A percentile compares a stretch with the other conserved stretches of the same genome.
These are phyloP conservation scores for Mizuhopecten yessoensis DNA, from an alignment of 1,140 invertebrate genomes.

Conservation along the genomic window DNA sequence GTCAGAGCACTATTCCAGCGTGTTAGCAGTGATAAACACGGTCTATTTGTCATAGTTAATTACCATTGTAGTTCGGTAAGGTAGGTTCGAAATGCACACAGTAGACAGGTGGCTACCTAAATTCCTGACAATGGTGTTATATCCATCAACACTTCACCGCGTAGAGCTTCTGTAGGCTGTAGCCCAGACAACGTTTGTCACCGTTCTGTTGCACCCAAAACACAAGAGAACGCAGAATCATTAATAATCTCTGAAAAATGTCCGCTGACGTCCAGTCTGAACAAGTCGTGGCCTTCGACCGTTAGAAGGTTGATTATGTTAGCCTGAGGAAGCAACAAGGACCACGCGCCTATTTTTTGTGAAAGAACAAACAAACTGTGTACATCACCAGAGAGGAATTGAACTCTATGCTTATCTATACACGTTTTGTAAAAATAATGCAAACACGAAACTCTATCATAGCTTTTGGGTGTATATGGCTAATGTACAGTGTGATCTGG, in stretches of 20 bases:
- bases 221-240: not conserved
- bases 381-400: no score
- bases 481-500: no score
- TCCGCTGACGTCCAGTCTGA: not conserved
- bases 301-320: not conserved
- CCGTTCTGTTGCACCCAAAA: not conserved
- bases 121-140: not conserved
- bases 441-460: no score
- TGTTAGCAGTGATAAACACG: not conserved
- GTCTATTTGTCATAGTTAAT: not conserved
- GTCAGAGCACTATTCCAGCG: not conserved
- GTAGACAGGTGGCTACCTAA: not conserved
- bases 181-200: not conserved
- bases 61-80: not conserved
- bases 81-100: not conserved
- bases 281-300: not conserved
- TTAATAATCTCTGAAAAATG: not conserved
- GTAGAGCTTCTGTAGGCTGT: not conserved
- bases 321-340: not conserved
- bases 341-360: not conserved
- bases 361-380: no score
- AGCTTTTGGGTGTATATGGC: no score
- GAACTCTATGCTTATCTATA: no score
- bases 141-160: not conserved
- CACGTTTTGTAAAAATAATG: no score